phyloP scores from a whole-genome alignment of 2,113 vertebrate genomes.

The Lanius collurio region DNA sequence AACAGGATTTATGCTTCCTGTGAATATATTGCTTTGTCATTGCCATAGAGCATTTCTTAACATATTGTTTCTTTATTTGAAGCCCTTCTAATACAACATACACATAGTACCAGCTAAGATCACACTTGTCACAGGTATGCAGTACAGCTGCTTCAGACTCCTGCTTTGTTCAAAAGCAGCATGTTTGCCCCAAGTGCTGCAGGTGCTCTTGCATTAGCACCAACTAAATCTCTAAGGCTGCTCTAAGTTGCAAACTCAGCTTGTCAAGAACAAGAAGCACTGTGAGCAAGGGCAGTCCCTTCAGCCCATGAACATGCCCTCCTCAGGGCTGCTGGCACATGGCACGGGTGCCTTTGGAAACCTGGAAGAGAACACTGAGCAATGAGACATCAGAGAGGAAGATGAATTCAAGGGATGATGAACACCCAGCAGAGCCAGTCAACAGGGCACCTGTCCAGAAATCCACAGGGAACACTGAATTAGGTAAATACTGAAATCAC shows the following conservation, averaged over 20 bases:
- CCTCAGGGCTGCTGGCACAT: accelerated
- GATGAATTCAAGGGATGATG: accelerated
- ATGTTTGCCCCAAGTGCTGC: background rate
- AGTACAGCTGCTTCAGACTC: background rate
- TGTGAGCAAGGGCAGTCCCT: background rate
- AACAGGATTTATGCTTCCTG: background rate
- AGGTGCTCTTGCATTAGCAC: background rate
- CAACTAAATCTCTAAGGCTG: background rate
- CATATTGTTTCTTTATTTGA: background rate
- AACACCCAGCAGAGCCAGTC: background rate
- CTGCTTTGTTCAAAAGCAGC: background rate
- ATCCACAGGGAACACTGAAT: background rate
- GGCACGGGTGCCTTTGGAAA: accelerated
- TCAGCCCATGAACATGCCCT: background rate
- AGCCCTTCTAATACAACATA: background rate
- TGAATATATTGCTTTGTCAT: background rate
- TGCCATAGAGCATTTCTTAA: background rate
- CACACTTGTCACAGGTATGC: background rate
- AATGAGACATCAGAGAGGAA: background rate
- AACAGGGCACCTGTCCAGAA: background rate
- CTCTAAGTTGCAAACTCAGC: background rate
- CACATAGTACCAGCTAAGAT: background rate
- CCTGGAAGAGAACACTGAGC: background rate
- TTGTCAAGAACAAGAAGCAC: background rate
- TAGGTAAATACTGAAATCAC: background rate